Conservation (phyloP, 2,888 invertebrate species). For the Drosophila diplacantha region DNA sequence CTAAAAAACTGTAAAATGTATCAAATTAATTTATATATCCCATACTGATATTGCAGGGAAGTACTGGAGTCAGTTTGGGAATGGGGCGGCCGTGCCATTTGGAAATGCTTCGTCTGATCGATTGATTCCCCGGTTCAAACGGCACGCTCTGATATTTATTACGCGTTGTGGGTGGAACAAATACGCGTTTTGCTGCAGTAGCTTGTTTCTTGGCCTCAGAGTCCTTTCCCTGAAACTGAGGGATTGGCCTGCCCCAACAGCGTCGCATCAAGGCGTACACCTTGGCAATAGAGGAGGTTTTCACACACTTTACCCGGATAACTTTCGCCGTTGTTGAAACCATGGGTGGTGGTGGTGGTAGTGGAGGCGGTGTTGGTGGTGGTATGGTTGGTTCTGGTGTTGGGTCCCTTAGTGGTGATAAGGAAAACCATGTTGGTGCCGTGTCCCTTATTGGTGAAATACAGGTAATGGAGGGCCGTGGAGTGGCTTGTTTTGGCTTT, state of each 20-base stretch:
- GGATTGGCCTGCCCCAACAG: background rate
- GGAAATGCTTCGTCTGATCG: background rate
- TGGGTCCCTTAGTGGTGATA: background rate
- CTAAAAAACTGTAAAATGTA: slow-evolving; percentile 3
- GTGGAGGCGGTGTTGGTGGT: background rate
- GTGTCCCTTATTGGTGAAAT: background rate
- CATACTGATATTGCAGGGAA: background rate
- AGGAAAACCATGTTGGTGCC: too few relatives aligned
- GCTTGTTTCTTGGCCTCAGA: background rate
- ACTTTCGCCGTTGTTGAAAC: background rate
- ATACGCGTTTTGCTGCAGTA: background rate
- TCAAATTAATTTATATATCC: background rate
- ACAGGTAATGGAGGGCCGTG: background rate
- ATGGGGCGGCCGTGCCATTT: background rate
- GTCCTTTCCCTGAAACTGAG: too few relatives aligned
- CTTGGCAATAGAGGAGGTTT: background rate
- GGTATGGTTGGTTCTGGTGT: background rate
- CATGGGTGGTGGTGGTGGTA: background rate
- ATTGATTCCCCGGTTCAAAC: background rate
- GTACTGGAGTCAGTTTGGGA: background rate
- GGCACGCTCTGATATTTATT: background rate
- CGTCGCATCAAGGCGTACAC: background rate
- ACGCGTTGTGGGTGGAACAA: too few relatives aligned
- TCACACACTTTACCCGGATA: background rate
- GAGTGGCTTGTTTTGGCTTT: background rate